Evolutionary conservation across 2,888 invertebrate genomes (phyloP).

Genomic region (Mesoligia furuncula): DNA sequence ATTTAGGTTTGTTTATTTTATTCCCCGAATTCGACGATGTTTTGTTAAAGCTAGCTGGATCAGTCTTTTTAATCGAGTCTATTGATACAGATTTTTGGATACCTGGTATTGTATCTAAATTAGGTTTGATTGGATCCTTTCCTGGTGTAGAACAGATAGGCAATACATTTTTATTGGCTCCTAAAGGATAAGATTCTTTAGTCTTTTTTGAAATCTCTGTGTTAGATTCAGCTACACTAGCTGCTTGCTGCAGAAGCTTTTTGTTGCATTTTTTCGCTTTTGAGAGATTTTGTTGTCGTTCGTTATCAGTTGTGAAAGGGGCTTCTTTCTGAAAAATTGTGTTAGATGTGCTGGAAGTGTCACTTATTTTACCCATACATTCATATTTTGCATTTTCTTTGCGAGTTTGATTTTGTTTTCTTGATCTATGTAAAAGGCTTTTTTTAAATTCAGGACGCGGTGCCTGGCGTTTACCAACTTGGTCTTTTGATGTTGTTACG

Average conservation of each 20-base stretch:
- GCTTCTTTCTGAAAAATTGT: constrained; percentile 17
- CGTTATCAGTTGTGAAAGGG: not conserved
- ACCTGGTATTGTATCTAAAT: not conserved
- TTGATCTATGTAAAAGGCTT: constrained; percentile 9
- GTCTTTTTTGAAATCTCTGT: not conserved
- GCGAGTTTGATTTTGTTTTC: constrained; percentile 5
- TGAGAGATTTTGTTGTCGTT: not conserved
- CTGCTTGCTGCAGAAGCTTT: not conserved
- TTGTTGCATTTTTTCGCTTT: not conserved
- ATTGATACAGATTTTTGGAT: constrained; percentile 6
- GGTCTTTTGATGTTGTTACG: constrained; percentile 2
- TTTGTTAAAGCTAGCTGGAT: not conserved
- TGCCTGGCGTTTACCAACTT: not conserved
- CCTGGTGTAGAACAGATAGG: not conserved
- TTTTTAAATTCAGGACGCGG: constrained; percentile 17
- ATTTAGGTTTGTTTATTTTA: constrained; percentile 16
- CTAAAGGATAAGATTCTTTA: not conserved
- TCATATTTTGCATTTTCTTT: constrained; percentile 9
- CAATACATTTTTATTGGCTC: not conserved
- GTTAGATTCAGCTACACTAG: not conserved
- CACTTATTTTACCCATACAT: not conserved
- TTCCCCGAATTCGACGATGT: not conserved
- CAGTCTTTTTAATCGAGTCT: constrained; percentile 16
- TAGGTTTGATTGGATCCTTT: not conserved
- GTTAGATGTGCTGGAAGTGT: constrained; percentile 13